Conservation (phyloP, 2,888 invertebrate species). For the Scotopteryx bipunctaria region DNA sequence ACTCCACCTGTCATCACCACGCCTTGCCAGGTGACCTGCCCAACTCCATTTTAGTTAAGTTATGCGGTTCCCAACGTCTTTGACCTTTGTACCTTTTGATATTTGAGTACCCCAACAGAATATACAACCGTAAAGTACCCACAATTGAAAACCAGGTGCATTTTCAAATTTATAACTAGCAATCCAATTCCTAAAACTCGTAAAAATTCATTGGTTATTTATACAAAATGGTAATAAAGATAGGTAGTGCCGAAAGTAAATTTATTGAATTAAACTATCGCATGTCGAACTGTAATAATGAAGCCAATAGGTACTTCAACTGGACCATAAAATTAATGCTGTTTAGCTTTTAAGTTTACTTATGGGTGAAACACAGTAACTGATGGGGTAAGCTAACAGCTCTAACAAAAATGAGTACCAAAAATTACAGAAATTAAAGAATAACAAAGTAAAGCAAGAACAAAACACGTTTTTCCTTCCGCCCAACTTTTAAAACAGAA, state of each 20-base stretch:
- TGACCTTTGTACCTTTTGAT: too few species aligned
- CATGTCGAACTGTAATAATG: slow-evolving; percentile 48
- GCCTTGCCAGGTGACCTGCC: too few species aligned
- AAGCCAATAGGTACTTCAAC: slow-evolving; percentile 43
- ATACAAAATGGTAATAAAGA: slow-evolving; percentile 39
- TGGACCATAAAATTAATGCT: slow-evolving; percentile 44
- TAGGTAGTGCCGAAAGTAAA: slow-evolving; percentile 45
- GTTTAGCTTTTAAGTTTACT: slow-evolving; percentile 42
- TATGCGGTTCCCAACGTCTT: too few species aligned
- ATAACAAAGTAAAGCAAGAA: too few species aligned
- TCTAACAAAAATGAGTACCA: background rate
- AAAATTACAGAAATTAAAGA: background rate
- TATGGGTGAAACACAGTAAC: slow-evolving; percentile 42
- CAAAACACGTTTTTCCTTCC: too few species aligned
- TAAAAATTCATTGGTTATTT: slow-evolving; percentile 37
- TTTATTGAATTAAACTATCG: slow-evolving; percentile 55
- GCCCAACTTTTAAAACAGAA: too few species aligned
- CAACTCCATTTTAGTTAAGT: too few species aligned
- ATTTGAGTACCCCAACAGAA: background rate
- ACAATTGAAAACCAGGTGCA: slow-evolving; percentile 20
- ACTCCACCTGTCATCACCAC: too few species aligned
- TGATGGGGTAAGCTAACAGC: slow-evolving; percentile 3
- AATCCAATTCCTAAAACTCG: slow-evolving; percentile 27
- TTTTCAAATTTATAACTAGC: slow-evolving; percentile 11
- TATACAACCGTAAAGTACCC: background rate